These are phyloP conservation scores for Lordiphosa collinella DNA, from an alignment of 1,140 invertebrate species.

Conservation along the genomic window DNA sequence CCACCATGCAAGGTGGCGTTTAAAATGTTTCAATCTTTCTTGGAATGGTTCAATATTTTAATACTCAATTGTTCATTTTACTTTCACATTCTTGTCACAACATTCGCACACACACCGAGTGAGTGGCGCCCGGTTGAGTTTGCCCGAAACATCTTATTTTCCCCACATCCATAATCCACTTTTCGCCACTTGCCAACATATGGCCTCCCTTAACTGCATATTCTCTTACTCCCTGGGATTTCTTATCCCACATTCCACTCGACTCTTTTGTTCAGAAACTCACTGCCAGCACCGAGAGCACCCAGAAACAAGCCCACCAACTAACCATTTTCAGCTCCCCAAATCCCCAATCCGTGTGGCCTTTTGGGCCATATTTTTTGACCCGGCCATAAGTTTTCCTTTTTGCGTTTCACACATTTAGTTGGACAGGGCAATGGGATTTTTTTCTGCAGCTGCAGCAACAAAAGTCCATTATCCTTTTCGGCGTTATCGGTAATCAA, in stretches of 20 bases:
- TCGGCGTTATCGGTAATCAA: slow-evolving; percentile 74
- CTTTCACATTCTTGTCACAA: too few relatives aligned
- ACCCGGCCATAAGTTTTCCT: slow-evolving; percentile 1
- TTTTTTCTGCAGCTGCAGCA: slow-evolving; percentile 46
- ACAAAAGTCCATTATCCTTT: slow-evolving; percentile 76
- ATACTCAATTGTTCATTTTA: too few relatives aligned
- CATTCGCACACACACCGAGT: too few relatives aligned
- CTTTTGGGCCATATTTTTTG: slow-evolving; percentile 29
- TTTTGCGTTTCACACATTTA: slow-evolving; percentile 46
- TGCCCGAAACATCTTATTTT: too few relatives aligned
- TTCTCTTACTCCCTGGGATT: slow-evolving; percentile 1
- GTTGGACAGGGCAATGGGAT: slow-evolving; percentile 21
- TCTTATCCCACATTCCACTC: too few relatives aligned
- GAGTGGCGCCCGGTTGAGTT: too few relatives aligned
- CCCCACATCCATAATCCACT: slow-evolving; percentile 44
- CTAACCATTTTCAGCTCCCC: slow-evolving; percentile 21
- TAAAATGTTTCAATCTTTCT: too few relatives aligned
- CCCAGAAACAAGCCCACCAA: slow-evolving; percentile 2
- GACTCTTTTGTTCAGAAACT: slow-evolving; percentile 3
- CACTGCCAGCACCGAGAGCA: not conserved
- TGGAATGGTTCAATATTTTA: too few relatives aligned
- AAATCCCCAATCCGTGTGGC: slow-evolving; percentile 49
- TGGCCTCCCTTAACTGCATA: slow-evolving; percentile 37
- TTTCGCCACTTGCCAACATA: slow-evolving; percentile 41
- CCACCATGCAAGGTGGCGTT: too few relatives aligned